phyloP scores from a whole-genome alignment of 2,113 vertebrate genomes.

The Lophotis ruficrista region DNA sequence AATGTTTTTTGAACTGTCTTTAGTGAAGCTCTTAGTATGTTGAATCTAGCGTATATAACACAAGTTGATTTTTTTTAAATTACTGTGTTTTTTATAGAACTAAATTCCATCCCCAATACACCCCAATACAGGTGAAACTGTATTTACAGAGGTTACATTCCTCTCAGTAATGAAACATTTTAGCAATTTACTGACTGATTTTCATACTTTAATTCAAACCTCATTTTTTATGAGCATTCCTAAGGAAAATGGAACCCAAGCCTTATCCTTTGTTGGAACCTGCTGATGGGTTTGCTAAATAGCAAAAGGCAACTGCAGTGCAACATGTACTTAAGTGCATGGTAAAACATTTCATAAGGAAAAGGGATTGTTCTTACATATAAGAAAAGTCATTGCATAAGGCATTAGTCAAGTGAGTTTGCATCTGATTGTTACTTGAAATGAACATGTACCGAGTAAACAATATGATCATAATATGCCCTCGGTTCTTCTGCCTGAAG shows the following conservation, averaged over 20 bases:
- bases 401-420: not conserved
- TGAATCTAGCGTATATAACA: not conserved
- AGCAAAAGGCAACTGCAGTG: not conserved
- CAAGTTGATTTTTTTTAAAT: not conserved
- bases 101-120: not conserved
- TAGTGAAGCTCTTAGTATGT: not conserved
- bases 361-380: not conserved
- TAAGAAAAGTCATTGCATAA: not conserved
- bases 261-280: not conserved
- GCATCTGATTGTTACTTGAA: not conserved
- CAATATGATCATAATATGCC: not conserved
- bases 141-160: slow-evolving; percentile 2
- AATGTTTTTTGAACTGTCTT: not conserved
- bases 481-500: not conserved
- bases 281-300: not conserved
- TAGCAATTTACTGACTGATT: not conserved
- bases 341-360: not conserved
- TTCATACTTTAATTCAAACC: not conserved
- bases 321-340: not conserved
- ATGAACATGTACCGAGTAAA: not conserved
- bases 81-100: not conserved
- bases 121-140: not conserved
- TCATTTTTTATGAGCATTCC: not conserved
- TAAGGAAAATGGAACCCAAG: not conserved
- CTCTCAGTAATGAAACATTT: not conserved